phyloP scores from a whole-genome alignment of 2,888 invertebrate species.

The Hydropsyche betteni region DNA sequence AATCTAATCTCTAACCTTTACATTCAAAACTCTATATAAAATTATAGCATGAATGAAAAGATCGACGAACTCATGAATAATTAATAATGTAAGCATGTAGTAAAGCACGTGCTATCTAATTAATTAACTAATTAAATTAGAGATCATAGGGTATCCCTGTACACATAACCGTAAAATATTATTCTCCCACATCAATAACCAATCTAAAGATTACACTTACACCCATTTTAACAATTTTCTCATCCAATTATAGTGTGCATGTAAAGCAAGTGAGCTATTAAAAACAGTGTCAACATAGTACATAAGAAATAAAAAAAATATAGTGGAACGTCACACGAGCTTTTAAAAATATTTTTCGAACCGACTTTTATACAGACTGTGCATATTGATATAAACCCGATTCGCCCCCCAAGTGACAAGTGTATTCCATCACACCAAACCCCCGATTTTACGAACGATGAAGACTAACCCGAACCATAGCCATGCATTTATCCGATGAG shows the following conservation, averaged over 20 bases:
- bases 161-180: not conserved
- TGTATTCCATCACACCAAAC: not conserved
- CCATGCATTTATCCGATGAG: not conserved
- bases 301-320: no score
- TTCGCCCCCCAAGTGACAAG: not conserved
- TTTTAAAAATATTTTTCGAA: slow-evolving; percentile 8
- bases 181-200: no score
- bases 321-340: no score
- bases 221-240: no score
- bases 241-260: no score
- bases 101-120: slow-evolving; percentile 33
- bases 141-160: not conserved
- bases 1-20: no score
- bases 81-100: slow-evolving; percentile 1
- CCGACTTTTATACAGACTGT: not conserved
- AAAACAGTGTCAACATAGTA: no score
- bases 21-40: no score
- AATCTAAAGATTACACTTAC: no score
- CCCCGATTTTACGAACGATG: not conserved
- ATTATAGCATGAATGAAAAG: not conserved
- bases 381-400: not conserved
- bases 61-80: slow-evolving; percentile 38
- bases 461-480: not conserved
- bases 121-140: slow-evolving; percentile 38
- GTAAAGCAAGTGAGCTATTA: no score